Percentiles rank a stretch among this genome's conserved stretches.
Conservation (phyloP, 2,888 invertebrate species). For the Exephanes ischioxanthus region DNA sequence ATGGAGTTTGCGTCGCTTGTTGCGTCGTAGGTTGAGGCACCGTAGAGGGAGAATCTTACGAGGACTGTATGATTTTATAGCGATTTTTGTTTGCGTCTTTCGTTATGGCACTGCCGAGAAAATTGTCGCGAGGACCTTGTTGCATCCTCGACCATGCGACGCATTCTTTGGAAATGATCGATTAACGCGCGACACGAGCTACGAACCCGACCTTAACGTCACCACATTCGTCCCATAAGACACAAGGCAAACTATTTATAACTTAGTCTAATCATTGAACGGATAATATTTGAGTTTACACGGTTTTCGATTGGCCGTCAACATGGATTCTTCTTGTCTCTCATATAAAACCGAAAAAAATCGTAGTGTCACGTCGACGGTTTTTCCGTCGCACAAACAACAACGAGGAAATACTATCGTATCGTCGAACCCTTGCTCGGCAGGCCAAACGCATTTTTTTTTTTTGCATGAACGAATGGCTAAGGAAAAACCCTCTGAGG, state of each 20-base stretch:
- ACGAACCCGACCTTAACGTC: not conserved
- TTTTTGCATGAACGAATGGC: not conserved
- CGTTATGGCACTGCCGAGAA: conserved; percentile 8
- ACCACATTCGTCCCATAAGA: conserved; percentile 11
- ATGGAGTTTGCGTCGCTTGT: not conserved
- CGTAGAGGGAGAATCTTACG: not conserved
- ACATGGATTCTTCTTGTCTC: not conserved
- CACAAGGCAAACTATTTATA: conserved; percentile 26
- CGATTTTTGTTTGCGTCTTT: not conserved
- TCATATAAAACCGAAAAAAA: not conserved
- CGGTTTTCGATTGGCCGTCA: not conserved
- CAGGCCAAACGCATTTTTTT: not conserved
- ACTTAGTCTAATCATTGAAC: conserved; percentile 14
- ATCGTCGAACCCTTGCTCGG: not conserved
- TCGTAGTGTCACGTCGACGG: not conserved
- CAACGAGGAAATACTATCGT: not conserved
- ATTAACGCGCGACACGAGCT: not conserved
- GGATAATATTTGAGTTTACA: conserved; percentile 5
- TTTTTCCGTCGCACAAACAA: not conserved
- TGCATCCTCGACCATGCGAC: not conserved
- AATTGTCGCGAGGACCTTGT: not conserved
- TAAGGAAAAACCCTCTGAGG: not conserved
- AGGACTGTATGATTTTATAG: not conserved
- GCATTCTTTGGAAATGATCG: not conserved
- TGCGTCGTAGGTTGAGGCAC: not conserved